Evolutionary conservation across 2,797 vertebrate species (phyloP).

Genomic region (Graptemys geographica): DNA sequence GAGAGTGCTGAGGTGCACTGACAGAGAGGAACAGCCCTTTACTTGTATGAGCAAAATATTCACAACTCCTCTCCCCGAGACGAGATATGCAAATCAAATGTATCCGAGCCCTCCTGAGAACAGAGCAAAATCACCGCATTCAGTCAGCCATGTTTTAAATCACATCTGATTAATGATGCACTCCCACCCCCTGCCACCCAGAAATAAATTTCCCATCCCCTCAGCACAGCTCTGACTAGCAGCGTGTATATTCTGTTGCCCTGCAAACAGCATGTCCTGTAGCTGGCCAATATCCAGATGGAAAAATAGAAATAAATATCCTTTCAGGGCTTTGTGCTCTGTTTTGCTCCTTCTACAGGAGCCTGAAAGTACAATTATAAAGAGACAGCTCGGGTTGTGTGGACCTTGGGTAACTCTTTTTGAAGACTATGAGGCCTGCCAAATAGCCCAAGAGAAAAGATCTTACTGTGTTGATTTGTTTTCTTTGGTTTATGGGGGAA

Average conservation of each 20-base stretch:
- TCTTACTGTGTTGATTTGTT: conserved; percentile 83
- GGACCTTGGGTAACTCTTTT: conserved; percentile 61
- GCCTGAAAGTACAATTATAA: conserved; percentile 61
- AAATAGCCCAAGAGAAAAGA: conserved; percentile 76
- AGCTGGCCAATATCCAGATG: not conserved
- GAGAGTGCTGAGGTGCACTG: not conserved
- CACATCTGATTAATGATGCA: not conserved
- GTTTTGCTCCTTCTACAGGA: conserved; percentile 57
- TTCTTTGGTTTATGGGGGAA: conserved; percentile 81
- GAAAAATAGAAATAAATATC: not conserved
- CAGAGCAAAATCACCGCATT: not conserved
- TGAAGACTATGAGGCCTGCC: conserved; percentile 66
- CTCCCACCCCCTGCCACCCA: rapidly evolving
- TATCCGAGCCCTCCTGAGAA: not conserved
- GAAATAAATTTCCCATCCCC: not conserved
- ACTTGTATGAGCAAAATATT: not conserved
- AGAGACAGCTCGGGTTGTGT: conserved; percentile 60
- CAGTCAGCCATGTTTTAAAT: not conserved
- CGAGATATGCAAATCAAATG: not conserved
- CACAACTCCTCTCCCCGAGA: not conserved
- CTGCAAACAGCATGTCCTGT: not conserved
- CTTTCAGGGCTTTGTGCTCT: conserved; percentile 54
- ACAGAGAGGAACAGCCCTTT: not conserved
- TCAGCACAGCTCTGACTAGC: not conserved
- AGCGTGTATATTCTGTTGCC: rapidly evolving